These are phyloP conservation scores for Mobula birostris DNA, from an alignment of 2,113 vertebrate genomes.

Conservation along the genomic window DNA sequence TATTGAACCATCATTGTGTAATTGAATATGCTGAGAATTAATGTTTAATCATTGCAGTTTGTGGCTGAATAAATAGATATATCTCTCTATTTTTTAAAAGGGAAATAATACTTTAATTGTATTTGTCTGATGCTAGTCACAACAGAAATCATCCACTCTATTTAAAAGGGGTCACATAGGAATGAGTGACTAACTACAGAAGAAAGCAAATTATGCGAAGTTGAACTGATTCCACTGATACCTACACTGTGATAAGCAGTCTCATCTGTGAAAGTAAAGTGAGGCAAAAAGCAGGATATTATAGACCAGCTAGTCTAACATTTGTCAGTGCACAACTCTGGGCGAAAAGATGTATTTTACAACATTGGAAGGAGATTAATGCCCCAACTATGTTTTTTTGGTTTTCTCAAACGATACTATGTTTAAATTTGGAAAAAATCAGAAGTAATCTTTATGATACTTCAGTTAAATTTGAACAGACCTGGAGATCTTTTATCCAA, in stretches of 20 bases:
- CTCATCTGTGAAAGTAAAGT: background rate
- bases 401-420: too few species aligned
- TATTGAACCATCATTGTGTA: background rate
- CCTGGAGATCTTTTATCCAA: too few species aligned
- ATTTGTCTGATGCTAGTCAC: background rate
- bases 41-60: background rate
- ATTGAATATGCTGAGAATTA: background rate
- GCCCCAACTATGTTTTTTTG: too few species aligned
- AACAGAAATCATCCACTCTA: background rate
- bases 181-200: background rate
- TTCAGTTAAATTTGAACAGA: too few species aligned
- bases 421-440: too few species aligned
- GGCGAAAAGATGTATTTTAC: too few species aligned
- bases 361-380: too few species aligned
- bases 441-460: too few species aligned
- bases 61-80: background rate
- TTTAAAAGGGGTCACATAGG: background rate
- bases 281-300: too few species aligned
- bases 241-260: background rate
- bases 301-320: too few species aligned
- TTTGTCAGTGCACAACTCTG: too few species aligned
- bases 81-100: background rate
- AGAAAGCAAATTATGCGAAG: background rate
- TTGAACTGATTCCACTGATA: background rate
- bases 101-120: background rate